Base-by-base conservation (phyloP, 2,113 vertebrate species). In the Drymodes brunneopygia region DNA sequence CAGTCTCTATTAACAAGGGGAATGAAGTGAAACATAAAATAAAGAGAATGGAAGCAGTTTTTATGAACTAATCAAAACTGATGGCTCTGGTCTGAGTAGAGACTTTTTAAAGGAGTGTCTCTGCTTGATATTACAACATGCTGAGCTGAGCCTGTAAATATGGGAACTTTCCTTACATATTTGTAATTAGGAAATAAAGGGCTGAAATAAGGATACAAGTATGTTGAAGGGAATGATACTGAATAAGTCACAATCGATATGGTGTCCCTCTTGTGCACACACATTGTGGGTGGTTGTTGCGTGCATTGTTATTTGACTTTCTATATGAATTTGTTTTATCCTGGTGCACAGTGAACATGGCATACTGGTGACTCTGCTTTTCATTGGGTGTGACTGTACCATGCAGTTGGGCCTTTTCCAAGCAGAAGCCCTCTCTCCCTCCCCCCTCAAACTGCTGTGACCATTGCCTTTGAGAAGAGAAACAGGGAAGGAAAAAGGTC, bases 241-340 rank as follows among this genome's bases (percentile, higher is more conserved):
- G 60, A 47, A 36, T 73, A 65, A 56, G 69, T 66, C n/a, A 31
- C 36, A 9, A 15, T 8, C 0, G 3, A 24, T 74, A 21, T 29
- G 24, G 25, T 53, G 31, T 81, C 31, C 21, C n/a, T 57, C 15
- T 38, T 70, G 17, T 44, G 31, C 57, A 38, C 19, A 27, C 10
- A 12, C 1, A 0, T 20, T 2, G 1, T 45, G 45, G 11, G 13
- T 50, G n/a, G 10, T 38, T 70, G 54, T 51, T 88, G 28, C 3
- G 2, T 69, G n/a, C 11, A 6, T 9, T 65, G 44, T 65, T 36
- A 65, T 73, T 51, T 84, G 54, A 20, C 45, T 69, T 74, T 47
- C 36, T 44, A 1, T 27, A 6, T 25, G 5, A 56, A 64, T 80
- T 45, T 5, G 7, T 27, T 89, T 84, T 61, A 28, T 71, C 17